Conservation (phyloP, 2,113 vertebrate genomes). For the Cromileptes altivelis region DNA sequence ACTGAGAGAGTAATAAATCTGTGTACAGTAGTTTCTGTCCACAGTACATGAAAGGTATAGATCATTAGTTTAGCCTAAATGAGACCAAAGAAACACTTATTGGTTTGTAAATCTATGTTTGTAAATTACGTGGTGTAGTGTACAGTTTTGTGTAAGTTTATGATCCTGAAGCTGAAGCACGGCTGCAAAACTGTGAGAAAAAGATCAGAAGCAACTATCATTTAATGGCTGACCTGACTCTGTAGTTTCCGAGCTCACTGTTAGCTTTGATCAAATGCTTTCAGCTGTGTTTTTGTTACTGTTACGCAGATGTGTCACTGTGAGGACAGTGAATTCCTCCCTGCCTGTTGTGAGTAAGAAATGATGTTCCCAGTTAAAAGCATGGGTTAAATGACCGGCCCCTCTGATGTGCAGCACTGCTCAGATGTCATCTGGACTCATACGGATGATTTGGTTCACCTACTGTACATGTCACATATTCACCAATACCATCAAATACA, state of each 20-base stretch:
- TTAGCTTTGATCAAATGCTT: background rate
- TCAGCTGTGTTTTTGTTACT: background rate
- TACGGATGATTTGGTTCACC: too few relatives aligned
- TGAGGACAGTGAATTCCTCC: background rate
- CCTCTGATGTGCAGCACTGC: background rate
- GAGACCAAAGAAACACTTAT: background rate
- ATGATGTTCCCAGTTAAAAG: background rate
- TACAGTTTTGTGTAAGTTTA: background rate
- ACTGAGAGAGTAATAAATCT: background rate
- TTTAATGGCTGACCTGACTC: background rate
- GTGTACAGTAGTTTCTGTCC: background rate
- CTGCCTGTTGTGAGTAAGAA: background rate
- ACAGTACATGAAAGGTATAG: background rate
- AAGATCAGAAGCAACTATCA: background rate
- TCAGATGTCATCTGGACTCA: background rate
- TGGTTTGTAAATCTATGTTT: background rate
- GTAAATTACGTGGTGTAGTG: background rate
- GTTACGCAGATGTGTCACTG: background rate
- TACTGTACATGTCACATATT: background rate
- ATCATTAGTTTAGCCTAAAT: conserved; percentile 1
- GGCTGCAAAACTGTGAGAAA: too few relatives aligned
- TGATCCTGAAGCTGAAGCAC: background rate
- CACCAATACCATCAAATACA: conserved; percentile 21
- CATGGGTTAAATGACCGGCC: background rate
- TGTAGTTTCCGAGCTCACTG: background rate